These are phyloP conservation scores for Eulemur rubriventer DNA, from an alignment of 2,797 vertebrate genomes.

Conservation along the genomic window DNA sequence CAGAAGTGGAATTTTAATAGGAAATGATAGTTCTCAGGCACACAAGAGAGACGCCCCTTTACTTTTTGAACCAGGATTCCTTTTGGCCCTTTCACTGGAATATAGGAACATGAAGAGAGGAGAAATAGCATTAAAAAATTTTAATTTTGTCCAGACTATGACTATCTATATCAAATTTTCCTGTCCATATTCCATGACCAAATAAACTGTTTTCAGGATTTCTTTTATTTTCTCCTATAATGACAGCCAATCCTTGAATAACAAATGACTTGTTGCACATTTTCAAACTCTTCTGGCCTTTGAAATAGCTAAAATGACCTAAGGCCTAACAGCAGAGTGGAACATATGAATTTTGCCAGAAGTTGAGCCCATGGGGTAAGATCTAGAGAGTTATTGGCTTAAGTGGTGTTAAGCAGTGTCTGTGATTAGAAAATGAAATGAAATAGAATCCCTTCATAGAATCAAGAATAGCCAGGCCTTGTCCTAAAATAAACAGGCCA, in stretches of 20 bases:
- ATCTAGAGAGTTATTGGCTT: slow-evolving; percentile 68
- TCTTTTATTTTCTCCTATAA: not conserved
- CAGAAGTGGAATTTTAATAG: not conserved
- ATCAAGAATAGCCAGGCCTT: slow-evolving; percentile 41
- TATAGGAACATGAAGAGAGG: not conserved
- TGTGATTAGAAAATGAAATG: slow-evolving; percentile 67
- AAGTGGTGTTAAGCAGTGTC: slow-evolving; percentile 69
- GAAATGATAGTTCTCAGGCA: not conserved
- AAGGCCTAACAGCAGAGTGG: not conserved
- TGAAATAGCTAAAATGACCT: slow-evolving; percentile 34
- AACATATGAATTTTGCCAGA: slow-evolving; percentile 8
- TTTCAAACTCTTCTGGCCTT: slow-evolving; percentile 17
- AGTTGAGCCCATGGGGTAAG: slow-evolving; percentile 24
- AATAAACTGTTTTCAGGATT: not conserved
- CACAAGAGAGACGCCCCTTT: not conserved
- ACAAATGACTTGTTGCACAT: not conserved
- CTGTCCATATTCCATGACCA: not conserved
- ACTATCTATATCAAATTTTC: not conserved
- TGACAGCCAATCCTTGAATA: slow-evolving; percentile 2
- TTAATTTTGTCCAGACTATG: not conserved
- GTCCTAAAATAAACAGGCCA: slow-evolving; percentile 71
- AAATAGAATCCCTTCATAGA: slow-evolving; percentile 66
- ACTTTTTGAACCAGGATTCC: not conserved
- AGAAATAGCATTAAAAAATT: not conserved
- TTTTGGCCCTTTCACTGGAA: not conserved